Evolutionary conservation across 2,797 vertebrate species (phyloP).

Genomic region (Tangara arthus): DNA sequence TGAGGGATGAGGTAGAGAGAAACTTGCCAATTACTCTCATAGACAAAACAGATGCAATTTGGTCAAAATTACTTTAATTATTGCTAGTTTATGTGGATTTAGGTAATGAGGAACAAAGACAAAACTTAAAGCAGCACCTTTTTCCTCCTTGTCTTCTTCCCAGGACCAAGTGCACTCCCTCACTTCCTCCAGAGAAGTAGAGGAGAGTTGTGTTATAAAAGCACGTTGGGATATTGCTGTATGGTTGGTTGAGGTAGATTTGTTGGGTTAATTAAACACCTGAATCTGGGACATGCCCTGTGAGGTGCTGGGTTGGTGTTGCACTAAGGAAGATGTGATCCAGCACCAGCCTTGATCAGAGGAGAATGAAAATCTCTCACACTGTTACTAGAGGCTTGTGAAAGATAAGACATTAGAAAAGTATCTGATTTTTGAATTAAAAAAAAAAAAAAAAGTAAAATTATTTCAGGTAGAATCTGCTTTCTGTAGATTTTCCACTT

Average conservation of each 20-base stretch:
- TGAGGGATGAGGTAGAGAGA: neutral
- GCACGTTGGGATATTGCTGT: neutral
- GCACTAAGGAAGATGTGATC: neutral
- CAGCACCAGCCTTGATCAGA: neutral
- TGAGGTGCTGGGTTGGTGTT: neutral
- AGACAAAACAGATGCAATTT: neutral
- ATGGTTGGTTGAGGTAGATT: neutral
- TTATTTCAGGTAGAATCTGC: neutral
- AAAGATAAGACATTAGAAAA: neutral
- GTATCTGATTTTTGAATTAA: fast-evolving
- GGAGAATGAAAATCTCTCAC: neutral
- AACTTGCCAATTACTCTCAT: neutral
- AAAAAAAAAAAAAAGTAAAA: neutral
- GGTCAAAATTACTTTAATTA: neutral
- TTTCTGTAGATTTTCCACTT: neutral
- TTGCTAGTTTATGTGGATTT: neutral
- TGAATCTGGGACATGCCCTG: no score
- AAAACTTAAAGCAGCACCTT: neutral
- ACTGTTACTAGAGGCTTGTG: neutral
- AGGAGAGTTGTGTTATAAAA: neutral
- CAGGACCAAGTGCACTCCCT: neutral
- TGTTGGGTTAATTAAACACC: neutral
- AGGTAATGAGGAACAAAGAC: neutral
- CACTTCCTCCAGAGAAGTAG: neutral
- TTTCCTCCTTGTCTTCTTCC: fast-evolving